Conservation (phyloP, 1,140 invertebrate species). For the Paraescarpia echinospica region DNA sequence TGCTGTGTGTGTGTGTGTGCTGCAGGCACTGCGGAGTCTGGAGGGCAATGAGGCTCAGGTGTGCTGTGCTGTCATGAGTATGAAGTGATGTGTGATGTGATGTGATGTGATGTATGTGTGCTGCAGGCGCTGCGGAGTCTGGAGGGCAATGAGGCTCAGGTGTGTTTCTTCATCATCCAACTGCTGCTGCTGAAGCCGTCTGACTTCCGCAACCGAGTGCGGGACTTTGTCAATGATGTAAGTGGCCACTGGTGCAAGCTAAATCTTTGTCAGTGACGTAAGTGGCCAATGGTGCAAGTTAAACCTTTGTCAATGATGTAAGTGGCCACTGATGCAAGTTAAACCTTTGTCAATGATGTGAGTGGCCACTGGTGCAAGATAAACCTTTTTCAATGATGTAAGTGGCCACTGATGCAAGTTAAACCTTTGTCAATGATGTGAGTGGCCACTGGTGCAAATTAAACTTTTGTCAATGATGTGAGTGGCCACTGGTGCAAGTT, state of each 20-base stretch:
- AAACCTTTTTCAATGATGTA: too few relatives aligned
- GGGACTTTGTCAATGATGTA: conserved; percentile 88
- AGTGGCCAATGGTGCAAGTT: too few relatives aligned
- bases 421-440: too few relatives aligned
- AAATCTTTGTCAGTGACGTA: conserved; percentile 46
- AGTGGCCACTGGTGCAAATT: too few relatives aligned
- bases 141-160: conserved; percentile 90
- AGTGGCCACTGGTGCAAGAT: too few relatives aligned
- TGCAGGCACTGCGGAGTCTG: conserved; percentile 72
- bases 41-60: conserved; percentile 80
- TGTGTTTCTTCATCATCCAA: conserved; percentile 94
- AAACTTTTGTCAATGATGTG: too few relatives aligned
- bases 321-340: too few relatives aligned
- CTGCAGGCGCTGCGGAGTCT: conserved; percentile 80
- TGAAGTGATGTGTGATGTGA: background rate
- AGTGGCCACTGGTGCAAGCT: conserved; percentile 21
- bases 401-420: too few relatives aligned
- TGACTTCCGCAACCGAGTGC: conserved; percentile 86
- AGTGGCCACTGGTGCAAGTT: too few relatives aligned
- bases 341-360: too few relatives aligned
- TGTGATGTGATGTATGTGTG: conserved; percentile 21
- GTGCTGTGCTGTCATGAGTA: background rate
- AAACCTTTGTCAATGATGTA: too few relatives aligned
- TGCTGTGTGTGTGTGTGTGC: conserved; percentile 23
- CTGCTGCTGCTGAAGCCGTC: conserved; percentile 80